These are phyloP conservation scores for Rhombomys opimus DNA, from an alignment of 2,113 vertebrate species.

Conservation along the genomic window DNA sequence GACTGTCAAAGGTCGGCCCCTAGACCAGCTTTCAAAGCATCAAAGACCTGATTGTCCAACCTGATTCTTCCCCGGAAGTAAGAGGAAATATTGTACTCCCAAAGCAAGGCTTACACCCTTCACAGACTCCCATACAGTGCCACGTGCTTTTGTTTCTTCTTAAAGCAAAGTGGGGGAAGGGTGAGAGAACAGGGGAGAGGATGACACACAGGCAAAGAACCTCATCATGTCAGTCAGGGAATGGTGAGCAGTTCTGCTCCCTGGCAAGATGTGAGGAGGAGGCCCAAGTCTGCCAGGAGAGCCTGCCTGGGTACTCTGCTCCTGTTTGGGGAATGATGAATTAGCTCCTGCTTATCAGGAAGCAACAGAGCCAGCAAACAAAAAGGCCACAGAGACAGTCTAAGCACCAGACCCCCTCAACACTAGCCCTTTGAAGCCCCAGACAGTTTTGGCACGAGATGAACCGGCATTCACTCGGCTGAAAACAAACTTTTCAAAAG, in stretches of 20 bases:
- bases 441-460: background rate
- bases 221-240: background rate
- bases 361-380: background rate
- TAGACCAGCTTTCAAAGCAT: conserved; percentile 6
- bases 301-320: background rate
- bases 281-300: background rate
- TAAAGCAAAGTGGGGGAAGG: background rate
- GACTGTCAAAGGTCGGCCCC: background rate
- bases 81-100: background rate
- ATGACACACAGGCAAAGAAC: background rate
- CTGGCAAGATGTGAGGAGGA: background rate
- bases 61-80: conserved; percentile 23
- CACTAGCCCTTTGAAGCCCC: background rate
- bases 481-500: background rate
- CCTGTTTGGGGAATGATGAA: background rate
- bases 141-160: background rate
- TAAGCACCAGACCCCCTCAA: background rate
- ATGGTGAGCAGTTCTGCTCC: fast-evolving
- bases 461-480: background rate
- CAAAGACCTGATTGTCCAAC: conserved; percentile 14
- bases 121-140: background rate
- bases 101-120: background rate
- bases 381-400: background rate
- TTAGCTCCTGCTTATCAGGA: background rate
- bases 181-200: background rate